phyloP scores from a whole-genome alignment of 2,113 vertebrate species.

The Salvelinus namaycush region DNA sequence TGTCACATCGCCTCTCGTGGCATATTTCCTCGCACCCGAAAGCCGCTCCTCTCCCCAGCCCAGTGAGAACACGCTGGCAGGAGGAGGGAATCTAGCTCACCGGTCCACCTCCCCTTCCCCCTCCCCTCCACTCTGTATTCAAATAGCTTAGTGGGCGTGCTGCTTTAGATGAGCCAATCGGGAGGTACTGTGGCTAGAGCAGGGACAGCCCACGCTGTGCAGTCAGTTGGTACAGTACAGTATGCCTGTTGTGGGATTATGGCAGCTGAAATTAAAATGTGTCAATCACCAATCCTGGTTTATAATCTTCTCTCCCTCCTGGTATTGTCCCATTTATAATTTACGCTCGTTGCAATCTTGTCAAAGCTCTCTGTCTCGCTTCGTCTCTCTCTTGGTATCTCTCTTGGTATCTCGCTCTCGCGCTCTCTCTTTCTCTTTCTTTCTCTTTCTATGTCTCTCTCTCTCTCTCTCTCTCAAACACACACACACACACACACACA shows the following conservation, averaged over 20 bases:
- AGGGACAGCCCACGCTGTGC: neutral
- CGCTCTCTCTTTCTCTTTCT: neutral
- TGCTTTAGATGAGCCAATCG: slow-evolving; percentile 1
- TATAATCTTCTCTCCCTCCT: neutral
- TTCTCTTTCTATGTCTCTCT: neutral
- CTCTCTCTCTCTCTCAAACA: slow-evolving; percentile 2
- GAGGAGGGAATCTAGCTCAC: slow-evolving; percentile 56
- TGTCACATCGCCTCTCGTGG: slow-evolving; percentile 50
- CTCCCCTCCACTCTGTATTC: neutral
- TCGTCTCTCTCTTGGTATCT: neutral
- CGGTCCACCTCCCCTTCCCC: slow-evolving; percentile 63
- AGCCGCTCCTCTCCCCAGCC: slow-evolving; percentile 56
- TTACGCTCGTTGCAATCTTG: neutral
- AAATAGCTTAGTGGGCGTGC: slow-evolving; percentile 12
- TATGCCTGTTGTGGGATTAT: slow-evolving; percentile 2
- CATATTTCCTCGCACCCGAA: slow-evolving; percentile 69
- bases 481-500: neutral
- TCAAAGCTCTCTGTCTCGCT: neutral
- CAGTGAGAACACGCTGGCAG: slow-evolving; percentile 66
- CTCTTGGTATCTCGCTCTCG: neutral
- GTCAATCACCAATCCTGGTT: neutral
- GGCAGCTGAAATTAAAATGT: neutral
- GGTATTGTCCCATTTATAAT: too few species aligned
- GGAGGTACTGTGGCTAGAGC: neutral
- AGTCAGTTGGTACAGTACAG: neutral